These are phyloP conservation scores for Malacoctenus gilli DNA, from an alignment of 2,797 vertebrate species.

Conservation along the genomic window DNA sequence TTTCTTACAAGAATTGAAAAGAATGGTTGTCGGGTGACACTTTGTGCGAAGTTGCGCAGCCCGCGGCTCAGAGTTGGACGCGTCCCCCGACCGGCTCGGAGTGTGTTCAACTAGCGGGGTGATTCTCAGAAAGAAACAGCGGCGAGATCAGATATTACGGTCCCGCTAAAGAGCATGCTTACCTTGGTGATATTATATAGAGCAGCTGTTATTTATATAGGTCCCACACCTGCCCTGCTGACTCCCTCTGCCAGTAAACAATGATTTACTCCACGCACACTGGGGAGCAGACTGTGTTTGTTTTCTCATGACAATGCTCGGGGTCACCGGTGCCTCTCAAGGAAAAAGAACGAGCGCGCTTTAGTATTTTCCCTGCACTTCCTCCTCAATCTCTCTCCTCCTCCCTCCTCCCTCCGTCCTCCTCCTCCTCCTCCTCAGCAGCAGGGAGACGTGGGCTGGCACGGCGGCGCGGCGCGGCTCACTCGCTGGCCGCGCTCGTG, in stretches of 20 bases:
- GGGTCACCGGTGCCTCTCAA: slow-evolving; percentile 46
- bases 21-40: no score
- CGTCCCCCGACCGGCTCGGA: no score
- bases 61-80: no score
- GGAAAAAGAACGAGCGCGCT: slow-evolving; percentile 47
- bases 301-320: slow-evolving; percentile 65
- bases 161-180: slow-evolving; percentile 38
- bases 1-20: slow-evolving; percentile 1
- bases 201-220: slow-evolving; percentile 77
- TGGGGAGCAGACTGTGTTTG: slow-evolving; percentile 61
- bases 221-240: slow-evolving; percentile 74
- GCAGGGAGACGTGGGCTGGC: slow-evolving; percentile 48
- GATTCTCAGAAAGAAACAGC: slow-evolving; percentile 4
- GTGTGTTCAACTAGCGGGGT: no score
- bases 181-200: slow-evolving; percentile 48
- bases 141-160: slow-evolving; percentile 1
- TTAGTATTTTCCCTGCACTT: slow-evolving; percentile 26
- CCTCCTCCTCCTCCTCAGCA: slow-evolving; percentile 5
- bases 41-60: slow-evolving; percentile 18
- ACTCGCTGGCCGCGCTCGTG: slow-evolving; percentile 50
- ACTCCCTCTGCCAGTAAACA: slow-evolving; percentile 75
- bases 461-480: slow-evolving; percentile 38
- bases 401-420: background rate
- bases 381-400: slow-evolving; percentile 9
- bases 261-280: slow-evolving; percentile 66